Percentiles rank a stretch among this genome's conserved stretches.
These are phyloP conservation scores for Bradypodion pumilum DNA, from an alignment of 2,797 vertebrate genomes.

Conservation along the genomic window DNA sequence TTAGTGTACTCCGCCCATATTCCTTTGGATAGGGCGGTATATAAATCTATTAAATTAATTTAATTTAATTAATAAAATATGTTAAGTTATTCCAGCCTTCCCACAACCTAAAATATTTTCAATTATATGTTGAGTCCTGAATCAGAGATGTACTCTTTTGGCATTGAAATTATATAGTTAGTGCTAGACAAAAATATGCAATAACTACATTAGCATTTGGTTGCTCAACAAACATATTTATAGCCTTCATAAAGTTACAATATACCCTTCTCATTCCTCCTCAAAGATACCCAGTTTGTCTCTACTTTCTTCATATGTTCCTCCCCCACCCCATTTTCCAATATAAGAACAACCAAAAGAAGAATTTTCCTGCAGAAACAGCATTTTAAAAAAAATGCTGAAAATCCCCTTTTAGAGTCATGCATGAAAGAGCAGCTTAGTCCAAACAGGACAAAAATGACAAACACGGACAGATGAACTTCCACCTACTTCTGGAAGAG, in stretches of 20 bases:
- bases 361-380: conserved; percentile 18
- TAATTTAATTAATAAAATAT: too few relatives aligned
- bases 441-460: conserved; percentile 38
- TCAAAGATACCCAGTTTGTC: background rate
- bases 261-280: background rate
- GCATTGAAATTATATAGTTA: background rate
- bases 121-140: background rate
- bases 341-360: background rate
- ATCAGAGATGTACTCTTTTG: background rate
- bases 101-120: background rate
- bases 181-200: background rate
- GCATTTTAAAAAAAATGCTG: conserved; percentile 24
- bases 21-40: too few relatives aligned
- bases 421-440: conserved; percentile 33
- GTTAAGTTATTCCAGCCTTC: background rate
- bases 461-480: conserved; percentile 60
- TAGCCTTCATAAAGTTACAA: background rate
- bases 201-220: accelerated
- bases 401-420: conserved; percentile 52
- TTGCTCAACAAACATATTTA: background rate
- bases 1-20: too few relatives aligned
- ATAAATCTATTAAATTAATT: too few relatives aligned
- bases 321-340: background rate
- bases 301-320: background rate
- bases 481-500: conserved; percentile 54